Conservation (phyloP, 2,113 vertebrate species). For the Oryzias celebensis region DNA sequence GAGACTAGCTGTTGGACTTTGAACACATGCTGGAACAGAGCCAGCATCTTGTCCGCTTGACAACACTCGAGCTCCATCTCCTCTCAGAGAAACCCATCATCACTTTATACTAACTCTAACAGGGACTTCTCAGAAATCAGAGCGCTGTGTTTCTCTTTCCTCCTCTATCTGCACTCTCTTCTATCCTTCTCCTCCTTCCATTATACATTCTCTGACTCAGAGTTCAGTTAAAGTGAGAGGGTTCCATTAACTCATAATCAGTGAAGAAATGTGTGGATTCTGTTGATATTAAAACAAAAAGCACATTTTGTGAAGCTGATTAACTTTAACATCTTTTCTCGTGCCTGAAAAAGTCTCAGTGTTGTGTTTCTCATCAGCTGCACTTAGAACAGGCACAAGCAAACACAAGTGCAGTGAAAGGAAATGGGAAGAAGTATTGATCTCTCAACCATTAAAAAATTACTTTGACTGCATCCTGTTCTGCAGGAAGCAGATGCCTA, state of each 20-base stretch:
- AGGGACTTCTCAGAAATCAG: slow-evolving; percentile 41
- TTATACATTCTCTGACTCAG: too few relatives aligned
- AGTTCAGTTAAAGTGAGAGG: too few relatives aligned
- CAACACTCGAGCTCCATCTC: background rate
- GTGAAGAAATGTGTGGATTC: slow-evolving; percentile 12
- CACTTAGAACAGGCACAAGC: background rate
- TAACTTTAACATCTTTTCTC: slow-evolving; percentile 41
- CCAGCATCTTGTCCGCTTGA: slow-evolving; percentile 31
- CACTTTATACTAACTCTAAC: slow-evolving; percentile 48
- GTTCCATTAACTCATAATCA: too few relatives aligned
- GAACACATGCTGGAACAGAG: slow-evolving; percentile 25
- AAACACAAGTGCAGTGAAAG: slow-evolving; percentile 5
- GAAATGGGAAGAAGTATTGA: slow-evolving; percentile 9
- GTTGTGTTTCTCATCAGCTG: slow-evolving; percentile 32
- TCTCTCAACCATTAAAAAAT: slow-evolving; percentile 6
- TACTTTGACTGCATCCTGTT: slow-evolving; percentile 7
- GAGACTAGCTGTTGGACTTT: slow-evolving; percentile 42
- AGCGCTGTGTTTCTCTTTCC: slow-evolving; percentile 24
- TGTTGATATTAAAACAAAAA: slow-evolving; percentile 23
- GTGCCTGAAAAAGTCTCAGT: slow-evolving; percentile 26
- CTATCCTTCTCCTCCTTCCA: slow-evolving; percentile 15
- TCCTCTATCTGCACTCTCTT: slow-evolving; percentile 14
- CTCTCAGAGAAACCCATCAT: slow-evolving; percentile 54
- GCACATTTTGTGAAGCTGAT: slow-evolving; percentile 28
- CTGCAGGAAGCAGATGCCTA: slow-evolving; percentile 16